Evolutionary conservation across 2,888 invertebrate genomes (phyloP), one percentile per base, ranked within the genome.

Genomic region (Callyntrura guangdongensis): DNA sequence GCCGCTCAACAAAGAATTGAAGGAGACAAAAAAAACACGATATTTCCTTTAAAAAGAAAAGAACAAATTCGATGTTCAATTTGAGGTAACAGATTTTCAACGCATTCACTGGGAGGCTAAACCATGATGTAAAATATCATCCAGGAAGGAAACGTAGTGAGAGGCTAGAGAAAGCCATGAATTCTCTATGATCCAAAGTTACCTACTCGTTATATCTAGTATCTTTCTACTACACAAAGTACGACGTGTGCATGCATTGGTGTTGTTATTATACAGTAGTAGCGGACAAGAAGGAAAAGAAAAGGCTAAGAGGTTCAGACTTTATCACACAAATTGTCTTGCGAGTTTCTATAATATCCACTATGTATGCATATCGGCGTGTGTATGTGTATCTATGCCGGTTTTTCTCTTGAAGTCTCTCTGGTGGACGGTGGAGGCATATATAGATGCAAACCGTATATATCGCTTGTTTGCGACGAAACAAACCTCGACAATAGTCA

Each of bases 281-380:
- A 5, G n/a, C 59, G 64, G 0, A 27, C 9, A 27, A 27, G n/a
- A 67, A 3, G 9, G 14, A 47, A 74, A n/a, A 47, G 14, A 20
- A 49, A 45, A 74, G 22, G 49, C 47, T 69, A 14, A 25, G 49
- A 45, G 14, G n/a, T 69, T n/a, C 36, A 69, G 69, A 69, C 27
- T 79, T 56, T 59, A 79, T 79, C 79, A 79, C 27, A 36, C 56
- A 56, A 49, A 59, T 79, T 59, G 56, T 79, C 56, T 79, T 17
- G 9, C 9, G 36, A 36, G 56, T 36, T 27, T 59, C 79, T 27
- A 14, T 79, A 79, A 79, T 79, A 79, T 56, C 56, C 56, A 79
- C 56, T 79, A 79, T 79, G 25, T 25, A 77, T 77, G 53, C 77
- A 49, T 77, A 53, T 77, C 22, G 22, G 1, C n/a, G 17, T 20